These are phyloP conservation scores for Eilema griseolum DNA, from an alignment of 2,888 invertebrate species.

Conservation along the genomic window DNA sequence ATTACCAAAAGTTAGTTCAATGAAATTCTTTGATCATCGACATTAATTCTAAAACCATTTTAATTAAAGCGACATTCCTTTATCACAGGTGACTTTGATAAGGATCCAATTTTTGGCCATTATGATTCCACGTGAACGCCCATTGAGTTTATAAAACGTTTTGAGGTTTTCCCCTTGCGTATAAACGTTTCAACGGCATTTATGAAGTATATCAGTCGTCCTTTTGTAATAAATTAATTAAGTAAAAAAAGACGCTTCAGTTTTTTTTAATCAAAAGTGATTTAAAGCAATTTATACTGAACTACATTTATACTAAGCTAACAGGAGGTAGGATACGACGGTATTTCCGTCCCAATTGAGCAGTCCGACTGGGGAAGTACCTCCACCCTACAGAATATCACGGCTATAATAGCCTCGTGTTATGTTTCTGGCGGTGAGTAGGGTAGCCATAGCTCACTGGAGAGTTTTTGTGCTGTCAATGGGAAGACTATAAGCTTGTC, in stretches of 20 bases:
- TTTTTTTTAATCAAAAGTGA: background rate
- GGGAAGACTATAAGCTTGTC: too few relatives aligned
- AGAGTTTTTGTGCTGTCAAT: too few relatives aligned
- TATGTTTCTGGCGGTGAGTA: too few relatives aligned
- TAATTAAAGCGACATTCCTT: slow-evolving; percentile 4
- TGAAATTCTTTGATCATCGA: background rate
- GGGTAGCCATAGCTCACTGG: too few relatives aligned
- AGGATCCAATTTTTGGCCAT: background rate
- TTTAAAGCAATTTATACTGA: background rate
- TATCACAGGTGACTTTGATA: slow-evolving; percentile 3
- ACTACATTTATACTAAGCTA: too few relatives aligned
- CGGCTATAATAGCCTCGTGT: too few relatives aligned
- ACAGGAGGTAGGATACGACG: too few relatives aligned
- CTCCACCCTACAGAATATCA: too few relatives aligned
- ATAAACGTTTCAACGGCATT: background rate
- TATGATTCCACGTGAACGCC: background rate
- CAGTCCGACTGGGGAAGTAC: too few relatives aligned
- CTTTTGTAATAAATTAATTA: background rate
- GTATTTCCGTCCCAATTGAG: too few relatives aligned
- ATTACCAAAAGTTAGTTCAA: background rate
- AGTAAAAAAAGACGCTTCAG: background rate
- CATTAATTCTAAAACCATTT: slow-evolving; percentile 6
- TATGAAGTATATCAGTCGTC: background rate
- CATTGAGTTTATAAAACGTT: slow-evolving; percentile 1
- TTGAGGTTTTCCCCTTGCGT: background rate